Evolutionary conservation across 1,140 invertebrate genomes (phyloP).

Genomic region (Diachasma alloeum): DNA sequence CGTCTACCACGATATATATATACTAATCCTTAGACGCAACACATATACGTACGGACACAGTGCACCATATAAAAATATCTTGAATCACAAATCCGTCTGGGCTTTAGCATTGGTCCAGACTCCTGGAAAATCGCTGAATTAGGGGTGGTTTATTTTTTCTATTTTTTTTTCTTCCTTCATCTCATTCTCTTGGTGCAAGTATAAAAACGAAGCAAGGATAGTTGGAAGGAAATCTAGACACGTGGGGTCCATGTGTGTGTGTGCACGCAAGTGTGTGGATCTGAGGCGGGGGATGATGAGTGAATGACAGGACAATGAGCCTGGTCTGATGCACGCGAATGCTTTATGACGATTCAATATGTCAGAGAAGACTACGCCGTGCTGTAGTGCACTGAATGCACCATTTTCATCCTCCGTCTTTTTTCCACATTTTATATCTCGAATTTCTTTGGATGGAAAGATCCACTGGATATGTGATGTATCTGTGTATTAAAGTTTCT

Average conservation of each 20-base stretch:
- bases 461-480: slow-evolving; percentile 1
- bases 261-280: slow-evolving; percentile 25
- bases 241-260: neutral
- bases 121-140: slow-evolving; percentile 42
- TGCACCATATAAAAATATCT: slow-evolving; percentile 43
- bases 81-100: slow-evolving; percentile 38
- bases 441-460: slow-evolving; percentile 47
- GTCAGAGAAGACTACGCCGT: slow-evolving; percentile 26
- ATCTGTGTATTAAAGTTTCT: neutral
- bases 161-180: slow-evolving; percentile 8
- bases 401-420: neutral
- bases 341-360: slow-evolving; percentile 66
- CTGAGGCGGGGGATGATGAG: slow-evolving; percentile 64
- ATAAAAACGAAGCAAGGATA: slow-evolving; percentile 1
- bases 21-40: slow-evolving; percentile 43
- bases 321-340: slow-evolving; percentile 60
- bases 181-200: neutral
- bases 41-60: slow-evolving; percentile 10
- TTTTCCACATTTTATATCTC: slow-evolving; percentile 35
- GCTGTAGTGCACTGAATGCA: slow-evolving; percentile 57
- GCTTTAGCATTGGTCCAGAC: slow-evolving; percentile 6
- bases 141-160: slow-evolving; percentile 64
- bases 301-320: slow-evolving; percentile 67
- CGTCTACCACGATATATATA: slow-evolving; percentile 16
- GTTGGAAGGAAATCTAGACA: neutral